Percentiles rank a stretch among this genome's conserved stretches.
Conservation (phyloP, 2,888 invertebrate genomes). For the Cheilosia vernalis region DNA sequence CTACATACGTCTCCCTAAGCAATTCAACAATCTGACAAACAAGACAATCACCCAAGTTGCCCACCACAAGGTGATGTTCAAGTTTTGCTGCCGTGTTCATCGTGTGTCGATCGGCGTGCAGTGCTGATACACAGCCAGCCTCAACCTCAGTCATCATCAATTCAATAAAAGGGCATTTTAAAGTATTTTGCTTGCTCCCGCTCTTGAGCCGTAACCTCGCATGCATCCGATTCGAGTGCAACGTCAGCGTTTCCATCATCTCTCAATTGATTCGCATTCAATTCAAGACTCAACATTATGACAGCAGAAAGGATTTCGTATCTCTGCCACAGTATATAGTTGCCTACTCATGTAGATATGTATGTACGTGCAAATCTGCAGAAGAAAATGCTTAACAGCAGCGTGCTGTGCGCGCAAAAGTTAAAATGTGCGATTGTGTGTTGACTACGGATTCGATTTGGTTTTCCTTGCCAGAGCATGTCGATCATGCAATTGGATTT, state of each 20-base stretch:
- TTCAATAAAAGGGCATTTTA: constrained; percentile 74
- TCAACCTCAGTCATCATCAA: constrained; percentile 63
- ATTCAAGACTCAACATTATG: constrained; percentile 73
- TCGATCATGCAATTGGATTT: constrained; percentile 74
- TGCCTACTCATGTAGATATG: background rate
- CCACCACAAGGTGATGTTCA: constrained; percentile 54
- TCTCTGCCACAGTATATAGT: constrained; percentile 13
- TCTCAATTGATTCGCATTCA: constrained; percentile 75
- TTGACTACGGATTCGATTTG: constrained; percentile 25
- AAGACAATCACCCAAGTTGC: constrained; percentile 65
- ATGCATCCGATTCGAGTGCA: constrained; percentile 31
- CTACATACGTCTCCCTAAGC: constrained; percentile 59
- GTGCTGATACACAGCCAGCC: constrained; percentile 38
- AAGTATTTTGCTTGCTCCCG: constrained; percentile 69
- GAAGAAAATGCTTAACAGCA: constrained; percentile 28
- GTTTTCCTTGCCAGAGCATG: constrained; percentile 54
- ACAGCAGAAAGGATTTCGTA: constrained; percentile 72
- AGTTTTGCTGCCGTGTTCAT: constrained; percentile 31
- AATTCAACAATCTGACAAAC: constrained; percentile 73
- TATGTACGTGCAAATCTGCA: constrained; percentile 3
- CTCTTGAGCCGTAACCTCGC: constrained; percentile 38
- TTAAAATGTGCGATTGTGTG: constrained; percentile 32
- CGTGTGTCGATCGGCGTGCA: constrained; percentile 19
- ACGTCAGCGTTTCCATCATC: constrained; percentile 70
- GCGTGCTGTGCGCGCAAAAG: constrained; percentile 26